Base-by-base conservation (phyloP, 2,888 invertebrate species). In the Lepas anatifera region DNA sequence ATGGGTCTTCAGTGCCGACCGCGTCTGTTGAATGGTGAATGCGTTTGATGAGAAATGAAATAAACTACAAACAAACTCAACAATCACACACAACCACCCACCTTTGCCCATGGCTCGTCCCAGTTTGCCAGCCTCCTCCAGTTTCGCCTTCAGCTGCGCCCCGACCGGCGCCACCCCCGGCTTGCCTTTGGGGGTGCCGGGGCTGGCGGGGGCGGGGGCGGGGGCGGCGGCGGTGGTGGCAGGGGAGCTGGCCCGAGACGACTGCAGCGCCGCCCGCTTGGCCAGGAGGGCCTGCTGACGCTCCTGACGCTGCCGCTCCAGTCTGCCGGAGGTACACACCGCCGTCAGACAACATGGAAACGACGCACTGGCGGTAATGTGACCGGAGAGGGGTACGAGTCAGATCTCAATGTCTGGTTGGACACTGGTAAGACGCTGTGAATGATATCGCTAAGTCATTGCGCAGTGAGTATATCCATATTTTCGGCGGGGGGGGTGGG, bases 261-360 rank as follows among this genome's bases (percentile, higher is more conserved):
- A 22, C 58, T 32, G 35, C 32, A 58, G 22, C 0, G 32, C 35
- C 10, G 58, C 22, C 16, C 58, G 32, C 58, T 22, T 11, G 32
- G 32, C 32, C 32, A 58, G 58, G 22, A 22, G 18, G 22, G 58
- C 58, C 35, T 58, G 58, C 58, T 58, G 58, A 18, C 58, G 58
- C 58, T 58, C 58, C 58, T 58, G 58, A 3, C 58, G 35, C 58
- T 25, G 58, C 22, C 58, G 58, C 35, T 58, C 58, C 58, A 58
- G 4, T 13, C 58, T 58, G 58, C 2, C 35, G 22, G 58, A 1
- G 35, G 7, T n/a, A n/a, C n/a, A n/a, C n/a, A n/a, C n/a, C n/a
- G n/a, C n/a, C n/a, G n/a, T n/a, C n/a, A n/a, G n/a, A n/a, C n/a
- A n/a, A n/a, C n/a, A n/a, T n/a, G n/a, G n/a, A n/a, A n/a, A n/a